Conservation (phyloP, 1,140 invertebrate species). For the Ditylenchus dipsaci region DNA sequence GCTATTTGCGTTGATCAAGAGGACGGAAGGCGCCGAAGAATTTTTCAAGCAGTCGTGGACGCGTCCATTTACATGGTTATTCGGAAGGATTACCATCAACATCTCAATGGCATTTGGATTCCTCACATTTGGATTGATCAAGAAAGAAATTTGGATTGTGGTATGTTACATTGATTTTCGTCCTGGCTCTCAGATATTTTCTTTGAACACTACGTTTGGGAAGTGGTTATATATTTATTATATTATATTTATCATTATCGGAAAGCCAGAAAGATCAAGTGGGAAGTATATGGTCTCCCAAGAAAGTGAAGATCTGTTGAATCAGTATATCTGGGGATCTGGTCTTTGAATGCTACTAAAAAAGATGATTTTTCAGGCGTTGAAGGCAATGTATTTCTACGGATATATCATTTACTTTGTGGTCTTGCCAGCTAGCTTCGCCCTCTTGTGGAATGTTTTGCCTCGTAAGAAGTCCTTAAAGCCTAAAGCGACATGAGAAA, state of each 20-base stretch:
- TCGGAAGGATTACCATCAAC: slow-evolving; percentile 48
- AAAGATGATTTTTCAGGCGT: slow-evolving; percentile 41
- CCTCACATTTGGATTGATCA: slow-evolving; percentile 55
- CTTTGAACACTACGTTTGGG: not conserved
- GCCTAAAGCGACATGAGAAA: too few relatives aligned
- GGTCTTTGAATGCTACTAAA: not conserved
- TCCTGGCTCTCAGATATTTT: not conserved
- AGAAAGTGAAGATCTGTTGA: not conserved
- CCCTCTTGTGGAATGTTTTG: not conserved
- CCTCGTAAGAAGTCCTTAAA: not conserved
- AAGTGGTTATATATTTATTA: not conserved
- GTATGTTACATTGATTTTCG: slow-evolving; percentile 43
- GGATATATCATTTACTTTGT: slow-evolving; percentile 54
- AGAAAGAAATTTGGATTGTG: slow-evolving; percentile 55
- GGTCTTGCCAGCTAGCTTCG: slow-evolving; percentile 47
- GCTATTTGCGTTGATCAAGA: slow-evolving; percentile 43
- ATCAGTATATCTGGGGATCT: not conserved
- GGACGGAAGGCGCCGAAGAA: slow-evolving; percentile 31
- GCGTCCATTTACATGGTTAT: slow-evolving; percentile 49
- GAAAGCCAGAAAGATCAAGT: slow-evolving; percentile 4
- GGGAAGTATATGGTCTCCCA: not conserved
- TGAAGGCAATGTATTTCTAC: slow-evolving; percentile 52
- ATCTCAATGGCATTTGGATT: slow-evolving; percentile 57
- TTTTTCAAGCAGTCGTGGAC: slow-evolving; percentile 41
- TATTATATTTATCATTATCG: too few relatives aligned